Percentiles rank a stretch among this genome's conserved stretches.
These are phyloP conservation scores for Phataginus tricuspis DNA, from an alignment of 2,797 vertebrate genomes.

Conservation along the genomic window DNA sequence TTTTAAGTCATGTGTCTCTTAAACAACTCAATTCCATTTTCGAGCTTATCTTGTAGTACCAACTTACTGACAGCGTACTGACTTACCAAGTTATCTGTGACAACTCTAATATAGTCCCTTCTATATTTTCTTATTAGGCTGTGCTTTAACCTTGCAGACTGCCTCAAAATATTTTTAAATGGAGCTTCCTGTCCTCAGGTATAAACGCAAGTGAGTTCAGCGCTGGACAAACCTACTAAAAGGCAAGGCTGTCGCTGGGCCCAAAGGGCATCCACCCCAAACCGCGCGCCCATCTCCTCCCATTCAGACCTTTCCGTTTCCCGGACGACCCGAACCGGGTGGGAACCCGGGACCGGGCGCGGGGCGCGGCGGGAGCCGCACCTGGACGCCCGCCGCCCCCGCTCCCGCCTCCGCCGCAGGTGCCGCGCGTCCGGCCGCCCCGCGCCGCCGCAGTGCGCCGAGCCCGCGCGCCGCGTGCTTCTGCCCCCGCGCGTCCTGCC, in stretches of 20 bases:
- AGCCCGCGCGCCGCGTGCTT: neutral
- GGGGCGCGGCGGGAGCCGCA: no score
- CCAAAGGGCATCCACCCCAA: neutral
- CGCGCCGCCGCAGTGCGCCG: conserved; percentile 20
- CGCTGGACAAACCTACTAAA: neutral
- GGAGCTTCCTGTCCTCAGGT: neutral
- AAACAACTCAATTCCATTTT: neutral
- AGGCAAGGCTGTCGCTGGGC: neutral
- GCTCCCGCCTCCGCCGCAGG: neutral
- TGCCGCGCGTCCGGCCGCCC: neutral
- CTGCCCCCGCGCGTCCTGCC: neutral
- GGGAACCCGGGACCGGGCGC: neutral
- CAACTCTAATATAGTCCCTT: neutral
- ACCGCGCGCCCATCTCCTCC: neutral
- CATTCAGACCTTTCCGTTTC: neutral
- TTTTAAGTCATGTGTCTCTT: neutral
- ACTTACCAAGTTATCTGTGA: neutral
- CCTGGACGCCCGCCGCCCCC: no score
- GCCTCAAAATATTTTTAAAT: neutral
- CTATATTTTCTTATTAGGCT: neutral
- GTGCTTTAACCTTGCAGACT: neutral
- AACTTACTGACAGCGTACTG: neutral
- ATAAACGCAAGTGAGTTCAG: neutral
- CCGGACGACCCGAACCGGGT: neutral
- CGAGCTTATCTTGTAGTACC: neutral